Conservation (phyloP, 2,888 invertebrate species). For the Zonitis immaculata region DNA sequence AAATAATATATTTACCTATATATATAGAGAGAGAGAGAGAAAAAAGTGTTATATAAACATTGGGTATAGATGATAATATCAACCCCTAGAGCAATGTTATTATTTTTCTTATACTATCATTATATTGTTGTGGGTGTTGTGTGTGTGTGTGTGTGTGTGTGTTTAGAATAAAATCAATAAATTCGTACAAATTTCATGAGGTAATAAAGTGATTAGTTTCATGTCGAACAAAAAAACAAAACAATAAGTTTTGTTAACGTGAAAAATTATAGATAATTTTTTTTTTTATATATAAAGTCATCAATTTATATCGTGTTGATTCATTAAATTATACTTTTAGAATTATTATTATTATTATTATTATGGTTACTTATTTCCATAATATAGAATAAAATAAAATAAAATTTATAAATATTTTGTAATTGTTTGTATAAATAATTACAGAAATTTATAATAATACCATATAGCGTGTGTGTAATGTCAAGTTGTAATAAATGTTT, state of each 20-base stretch:
- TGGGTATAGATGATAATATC: not conserved
- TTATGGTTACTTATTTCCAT: not conserved
- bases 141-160: too few species aligned
- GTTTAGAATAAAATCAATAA: not conserved
- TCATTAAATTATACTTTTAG: not conserved
- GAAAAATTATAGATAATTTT: too few species aligned
- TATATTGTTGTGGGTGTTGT: too few species aligned
- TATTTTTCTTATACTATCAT: not conserved
- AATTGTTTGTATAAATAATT: not conserved
- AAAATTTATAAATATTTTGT: not conserved
- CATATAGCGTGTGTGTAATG: not conserved
- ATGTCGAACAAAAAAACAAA: too few species aligned
- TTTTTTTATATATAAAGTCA: slow-evolving; percentile 1
- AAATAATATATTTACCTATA: too few species aligned
- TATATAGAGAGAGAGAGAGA: too few species aligned
- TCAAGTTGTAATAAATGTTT: not conserved
- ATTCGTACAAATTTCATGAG: not conserved
- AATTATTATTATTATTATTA: not conserved
- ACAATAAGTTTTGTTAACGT: too few species aligned
- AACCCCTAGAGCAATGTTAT: not conserved
- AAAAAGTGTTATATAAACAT: not conserved
- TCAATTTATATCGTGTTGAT: not conserved
- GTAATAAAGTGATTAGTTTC: not conserved
- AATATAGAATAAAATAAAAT: not conserved
- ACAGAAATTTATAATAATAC: not conserved